Base-by-base conservation (phyloP, 2,113 vertebrate genomes). In the Pelobates fuscus region DNA sequence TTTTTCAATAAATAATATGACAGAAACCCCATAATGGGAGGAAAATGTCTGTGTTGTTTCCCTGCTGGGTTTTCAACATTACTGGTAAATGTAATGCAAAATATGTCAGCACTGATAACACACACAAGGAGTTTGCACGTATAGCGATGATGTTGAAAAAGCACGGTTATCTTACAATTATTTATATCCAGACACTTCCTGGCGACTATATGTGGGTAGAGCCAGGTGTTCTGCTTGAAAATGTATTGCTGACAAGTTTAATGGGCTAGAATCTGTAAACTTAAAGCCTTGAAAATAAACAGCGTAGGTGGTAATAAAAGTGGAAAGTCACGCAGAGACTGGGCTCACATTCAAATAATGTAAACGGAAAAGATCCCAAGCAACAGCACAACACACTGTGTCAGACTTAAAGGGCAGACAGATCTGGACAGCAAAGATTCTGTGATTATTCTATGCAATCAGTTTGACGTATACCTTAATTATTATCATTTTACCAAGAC, bases 41-140 rank as follows among this genome's bases (percentile, higher is more conserved):
- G 57, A 12, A 76, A 43, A 58, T 6, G 30, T 76, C 73, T 76
- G 41, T 5, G 24, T 67, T 67, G 25, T 77, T 46, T 61, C 65
- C 29, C 12, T n/a, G 27, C 5, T 29, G 12, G 59, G 30, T 70
- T 65, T 60, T 68, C 55, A 68, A 25, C 20, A 30, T 26, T 32
- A 30, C 15, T 12, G 44, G 17, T 20, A 54, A 76, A 67, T 30
- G 52, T 26, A 77, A 70, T 70, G 27, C 67, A 63, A 61, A 77
- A 70, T 55, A 69, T 77, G 64, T 75, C 63, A 59, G 71, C 26
- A 60, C 23, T 70, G 67, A 77, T 70, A 71, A 70, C 30, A 62
- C 43, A 55, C 27, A 12, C 11, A 27, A n/a, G 30, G 30, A 61
- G 26, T 23, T 49, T 52, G 70, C 61, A 55, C 44, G 49, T 60